A percentile compares a stretch with the other conserved stretches of the same genome.
Conservation (phyloP, 2,797 vertebrate species). For the Tachyglossus aculeatus region DNA sequence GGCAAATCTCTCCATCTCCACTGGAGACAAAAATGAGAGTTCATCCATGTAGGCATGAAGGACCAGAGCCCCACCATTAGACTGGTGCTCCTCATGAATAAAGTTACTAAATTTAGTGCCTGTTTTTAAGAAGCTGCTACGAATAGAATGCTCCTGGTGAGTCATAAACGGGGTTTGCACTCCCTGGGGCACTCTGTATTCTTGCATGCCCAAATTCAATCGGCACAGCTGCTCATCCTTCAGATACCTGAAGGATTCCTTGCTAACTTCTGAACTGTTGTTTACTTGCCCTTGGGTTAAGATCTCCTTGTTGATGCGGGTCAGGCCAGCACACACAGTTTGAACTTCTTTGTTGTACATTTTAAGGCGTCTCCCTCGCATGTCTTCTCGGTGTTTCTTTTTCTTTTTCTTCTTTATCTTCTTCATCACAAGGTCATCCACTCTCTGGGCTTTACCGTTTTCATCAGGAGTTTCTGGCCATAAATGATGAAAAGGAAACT, state of each 20-base stretch:
- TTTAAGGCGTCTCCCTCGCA: slow-evolving; percentile 83
- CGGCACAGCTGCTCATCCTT: slow-evolving; percentile 80
- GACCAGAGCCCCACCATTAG: slow-evolving; percentile 91
- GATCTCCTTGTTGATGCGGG: slow-evolving; percentile 71
- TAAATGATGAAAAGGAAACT: slow-evolving; percentile 67
- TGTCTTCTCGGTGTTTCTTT: slow-evolving; percentile 90
- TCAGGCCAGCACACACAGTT: slow-evolving; percentile 83
- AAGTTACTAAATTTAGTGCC: slow-evolving; percentile 87
- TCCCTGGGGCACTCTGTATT: slow-evolving; percentile 80
- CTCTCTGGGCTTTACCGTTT: slow-evolving; percentile 85
- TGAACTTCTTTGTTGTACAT: slow-evolving; percentile 92
- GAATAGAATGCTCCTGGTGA: slow-evolving; percentile 93
- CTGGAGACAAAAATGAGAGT: slow-evolving; percentile 88
- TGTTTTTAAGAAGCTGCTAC: slow-evolving; percentile 90
- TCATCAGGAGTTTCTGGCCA: slow-evolving; percentile 83
- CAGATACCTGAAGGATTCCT: slow-evolving; percentile 73
- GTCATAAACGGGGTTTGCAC: slow-evolving; percentile 87
- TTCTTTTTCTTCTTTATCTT: slow-evolving; percentile 96
- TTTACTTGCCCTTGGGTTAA: slow-evolving; percentile 74
- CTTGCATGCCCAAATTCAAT: slow-evolving; percentile 72
- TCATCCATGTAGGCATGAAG: slow-evolving; percentile 97
- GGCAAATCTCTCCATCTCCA: slow-evolving; percentile 91
- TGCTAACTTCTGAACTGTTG: slow-evolving; percentile 69
- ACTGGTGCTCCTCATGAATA: slow-evolving; percentile 93
- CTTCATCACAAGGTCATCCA: slow-evolving; percentile 87